Base-by-base conservation (phyloP, 2,888 invertebrate genomes). In the Nephrotoma flavescens region DNA sequence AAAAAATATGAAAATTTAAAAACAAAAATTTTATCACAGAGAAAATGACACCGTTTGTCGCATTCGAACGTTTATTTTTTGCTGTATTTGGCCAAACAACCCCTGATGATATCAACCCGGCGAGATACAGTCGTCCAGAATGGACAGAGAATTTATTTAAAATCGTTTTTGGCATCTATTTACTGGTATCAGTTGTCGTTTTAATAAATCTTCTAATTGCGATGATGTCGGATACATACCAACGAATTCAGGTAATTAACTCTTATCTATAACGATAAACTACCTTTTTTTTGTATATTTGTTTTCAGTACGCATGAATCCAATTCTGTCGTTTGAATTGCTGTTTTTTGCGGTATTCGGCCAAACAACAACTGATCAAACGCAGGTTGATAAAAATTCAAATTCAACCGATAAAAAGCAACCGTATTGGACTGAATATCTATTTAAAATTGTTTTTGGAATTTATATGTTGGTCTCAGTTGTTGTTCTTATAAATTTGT, bases 211-310 rank as follows among this genome's bases (percentile, higher is more conserved):
- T 99, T 92, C 96, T 99, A 92, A 99, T 99, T 95, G 99, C 99
- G 93, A 99, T 99, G 99, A 99, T 99, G 98, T 98, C 98, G 93
- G 99, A 99, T 94, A 99, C 99, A 90, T 99, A 99, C 93, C 99
- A 99, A 92, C 95, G 98, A 91, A 99, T 99, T 91, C 97, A 99
- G 95, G 99, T 99, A 95, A 94, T 92, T 94, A 92, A 89, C 88
- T 88, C 89, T 89, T 89, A 90, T 87, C 87, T 85, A 86, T 88
- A 87, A 87, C 87, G 42, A 19, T 84, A 86, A 86, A 45, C 86
- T 71, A 41, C 87, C 86, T 88, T 84, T 87, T 87, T 85, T 42
- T 84, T 86, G 42, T 88, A 88, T 86, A 86, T 86, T 87, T 31
- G 31, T 31, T 88, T 95, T 92, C 96, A 97, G 97, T 97, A 92